Conservation (phyloP, 2,888 invertebrate genomes). For the Rotaria sp. region DNA sequence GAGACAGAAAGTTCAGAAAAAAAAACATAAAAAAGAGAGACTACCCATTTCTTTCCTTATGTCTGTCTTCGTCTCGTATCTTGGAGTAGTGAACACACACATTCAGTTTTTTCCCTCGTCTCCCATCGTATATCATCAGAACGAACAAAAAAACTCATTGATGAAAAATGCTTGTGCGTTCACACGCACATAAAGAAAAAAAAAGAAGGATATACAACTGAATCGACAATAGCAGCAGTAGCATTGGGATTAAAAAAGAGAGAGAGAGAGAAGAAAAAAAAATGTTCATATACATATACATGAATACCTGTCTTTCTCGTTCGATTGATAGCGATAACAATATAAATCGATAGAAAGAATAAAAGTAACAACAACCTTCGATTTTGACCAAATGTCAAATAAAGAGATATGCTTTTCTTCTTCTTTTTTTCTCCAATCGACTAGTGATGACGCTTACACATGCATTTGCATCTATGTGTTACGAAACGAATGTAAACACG, state of each 20-base stretch:
- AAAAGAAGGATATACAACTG: neutral
- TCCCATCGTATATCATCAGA: constrained; percentile 16
- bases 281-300: neutral
- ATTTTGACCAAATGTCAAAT: constrained; percentile 22
- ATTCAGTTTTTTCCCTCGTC: constrained; percentile 16
- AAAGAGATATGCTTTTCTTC: neutral
- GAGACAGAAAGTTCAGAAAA: neutral
- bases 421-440: neutral
- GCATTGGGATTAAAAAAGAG: neutral
- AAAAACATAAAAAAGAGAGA: neutral
- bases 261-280: neutral
- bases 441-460: neutral
- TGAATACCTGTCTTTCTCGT: neutral
- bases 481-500: constrained; percentile 19
- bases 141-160: constrained; percentile 1
- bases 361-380: neutral
- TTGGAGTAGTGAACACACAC: constrained; percentile 1
- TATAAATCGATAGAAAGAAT: neutral
- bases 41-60: constrained; percentile 14
- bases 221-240: neutral
- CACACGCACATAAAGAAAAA: neutral
- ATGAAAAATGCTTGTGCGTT: constrained; percentile 13
- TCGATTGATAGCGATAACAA: neutral
- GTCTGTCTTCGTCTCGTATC: constrained; percentile 17
- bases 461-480: neutral